Evolutionary conservation across 2,113 vertebrate genomes (phyloP).

Genomic region (Spilogale gracilis): DNA sequence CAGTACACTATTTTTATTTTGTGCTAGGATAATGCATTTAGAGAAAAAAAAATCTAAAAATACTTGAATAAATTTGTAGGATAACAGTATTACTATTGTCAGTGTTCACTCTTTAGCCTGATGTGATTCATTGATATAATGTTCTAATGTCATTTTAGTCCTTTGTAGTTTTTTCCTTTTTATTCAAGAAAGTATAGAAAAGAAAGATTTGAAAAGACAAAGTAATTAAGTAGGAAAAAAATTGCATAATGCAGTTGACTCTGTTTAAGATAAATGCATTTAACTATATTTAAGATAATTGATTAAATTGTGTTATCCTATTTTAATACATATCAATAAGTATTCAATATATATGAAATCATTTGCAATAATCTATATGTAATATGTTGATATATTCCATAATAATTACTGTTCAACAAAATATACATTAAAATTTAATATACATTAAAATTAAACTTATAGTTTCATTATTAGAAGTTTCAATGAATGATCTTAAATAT

Average conservation of each 20-base stretch:
- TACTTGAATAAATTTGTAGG: not conserved
- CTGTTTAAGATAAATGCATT: constrained; percentile 13
- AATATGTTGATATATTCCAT: not conserved
- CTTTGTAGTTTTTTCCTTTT: constrained; percentile 12
- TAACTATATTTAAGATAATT: not conserved
- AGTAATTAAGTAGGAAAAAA: constrained; percentile 47
- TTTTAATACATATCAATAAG: not conserved
- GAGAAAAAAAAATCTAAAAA: not conserved
- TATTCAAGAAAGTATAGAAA: not conserved
- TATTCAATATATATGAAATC: not conserved
- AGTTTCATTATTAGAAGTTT: not conserved
- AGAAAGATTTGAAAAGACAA: constrained; percentile 32
- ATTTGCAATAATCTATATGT: not conserved
- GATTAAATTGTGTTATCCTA: not conserved
- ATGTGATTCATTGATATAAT: not conserved
- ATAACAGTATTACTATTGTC: not conserved
- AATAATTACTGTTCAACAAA: not conserved
- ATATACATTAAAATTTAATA: constrained; percentile 6
- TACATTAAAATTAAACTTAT: constrained; percentile 3
- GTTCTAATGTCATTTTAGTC: not conserved
- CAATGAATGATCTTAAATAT: constrained; percentile 7
- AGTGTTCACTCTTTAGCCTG: not conserved
- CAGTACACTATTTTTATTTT: not conserved
- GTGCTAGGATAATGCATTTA: not conserved
- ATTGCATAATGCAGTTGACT: not conserved